phyloP scores from a whole-genome alignment of 30 jellyfish, hydroid and myxozoan genomes.

The Morbakka virulenta region DNA sequence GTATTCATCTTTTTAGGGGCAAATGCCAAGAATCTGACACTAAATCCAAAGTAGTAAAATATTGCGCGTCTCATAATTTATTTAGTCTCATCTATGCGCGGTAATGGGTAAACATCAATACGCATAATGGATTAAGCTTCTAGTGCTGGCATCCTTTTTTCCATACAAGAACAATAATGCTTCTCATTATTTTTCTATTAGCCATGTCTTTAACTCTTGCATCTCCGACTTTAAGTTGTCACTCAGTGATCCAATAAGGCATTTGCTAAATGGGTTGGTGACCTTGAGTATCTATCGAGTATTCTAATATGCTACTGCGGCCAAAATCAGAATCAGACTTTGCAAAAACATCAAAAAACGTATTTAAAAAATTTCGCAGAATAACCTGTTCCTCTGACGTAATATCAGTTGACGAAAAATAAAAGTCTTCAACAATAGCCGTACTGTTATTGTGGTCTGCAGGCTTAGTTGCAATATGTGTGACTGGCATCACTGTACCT shows the following conservation, averaged over 20 bases:
- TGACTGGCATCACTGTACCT: not conserved
- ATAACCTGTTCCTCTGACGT: conserved; percentile 1
- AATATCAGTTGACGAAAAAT: not conserved
- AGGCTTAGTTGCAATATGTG: not conserved
- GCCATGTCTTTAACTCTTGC: conserved; percentile 22
- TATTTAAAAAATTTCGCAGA: not conserved
- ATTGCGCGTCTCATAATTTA: conserved; percentile 17
- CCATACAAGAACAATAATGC: conserved; percentile 30
- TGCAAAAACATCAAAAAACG: conserved; percentile 24
- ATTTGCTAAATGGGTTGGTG: conserved; percentile 6
- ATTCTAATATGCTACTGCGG: conserved; percentile 1
- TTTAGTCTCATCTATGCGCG: no score
- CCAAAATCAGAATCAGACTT: conserved; percentile 31
- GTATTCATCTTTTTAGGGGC: conserved; percentile 5
- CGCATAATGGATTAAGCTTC: conserved; percentile 4
- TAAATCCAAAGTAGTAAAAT: conserved; percentile 45
- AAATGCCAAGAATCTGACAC: conserved; percentile 52
- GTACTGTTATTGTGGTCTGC: not conserved
- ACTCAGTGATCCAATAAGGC: conserved; percentile 23
- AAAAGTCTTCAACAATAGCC: conserved; percentile 14
- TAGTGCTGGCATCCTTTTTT: conserved; percentile 59
- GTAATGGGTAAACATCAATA: no score
- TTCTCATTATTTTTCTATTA: conserved; percentile 4
- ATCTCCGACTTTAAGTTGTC: conserved; percentile 11
- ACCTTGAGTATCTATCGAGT: conserved; percentile 27